Conservation (phyloP, 1,140 invertebrate genomes). For the Macrobrachium nipponense region DNA sequence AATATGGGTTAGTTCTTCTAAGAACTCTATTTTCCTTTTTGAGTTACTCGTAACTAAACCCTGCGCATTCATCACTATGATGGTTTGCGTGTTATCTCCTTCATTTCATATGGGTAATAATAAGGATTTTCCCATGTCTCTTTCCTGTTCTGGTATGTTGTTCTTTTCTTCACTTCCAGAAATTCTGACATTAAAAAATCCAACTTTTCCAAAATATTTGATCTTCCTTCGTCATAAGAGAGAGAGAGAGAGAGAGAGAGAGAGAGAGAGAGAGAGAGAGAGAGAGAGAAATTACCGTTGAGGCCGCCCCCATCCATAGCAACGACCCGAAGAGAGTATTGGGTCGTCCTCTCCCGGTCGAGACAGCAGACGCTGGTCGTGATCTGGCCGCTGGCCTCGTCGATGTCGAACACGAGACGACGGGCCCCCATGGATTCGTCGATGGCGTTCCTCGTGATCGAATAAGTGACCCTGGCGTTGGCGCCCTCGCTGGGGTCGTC, state of each 20-base stretch:
- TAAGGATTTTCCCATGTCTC: too few relatives aligned
- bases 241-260: conserved; percentile 5
- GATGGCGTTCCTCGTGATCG: conserved; percentile 96
- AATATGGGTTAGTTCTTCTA: too few relatives aligned
- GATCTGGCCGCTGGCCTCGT: conserved; percentile 92
- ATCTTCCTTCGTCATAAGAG: too few relatives aligned
- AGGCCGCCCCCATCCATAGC: conserved; percentile 92
- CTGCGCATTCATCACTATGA: too few relatives aligned
- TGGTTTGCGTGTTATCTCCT: too few relatives aligned
- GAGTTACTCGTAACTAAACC: too few relatives aligned
- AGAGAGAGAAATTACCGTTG: conserved; percentile 74
- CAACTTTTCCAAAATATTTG: too few relatives aligned
- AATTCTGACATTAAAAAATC: too few relatives aligned
- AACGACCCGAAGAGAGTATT: conserved; percentile 96
- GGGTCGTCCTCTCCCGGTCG: conserved; percentile 93
- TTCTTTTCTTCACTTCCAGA: too few relatives aligned
- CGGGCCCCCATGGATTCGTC: conserved; percentile 93
- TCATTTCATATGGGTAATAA: too few relatives aligned
- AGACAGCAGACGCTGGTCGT: conserved; percentile 94
- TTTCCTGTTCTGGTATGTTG: too few relatives aligned
- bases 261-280: conserved; percentile 7
- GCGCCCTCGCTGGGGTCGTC: conserved; percentile 93
- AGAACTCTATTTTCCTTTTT: too few relatives aligned
- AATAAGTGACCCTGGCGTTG: conserved; percentile 89
- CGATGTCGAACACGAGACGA: conserved; percentile 95